Conservation (phyloP, 2,113 vertebrate genomes). For the Halcyon senegalensis region DNA sequence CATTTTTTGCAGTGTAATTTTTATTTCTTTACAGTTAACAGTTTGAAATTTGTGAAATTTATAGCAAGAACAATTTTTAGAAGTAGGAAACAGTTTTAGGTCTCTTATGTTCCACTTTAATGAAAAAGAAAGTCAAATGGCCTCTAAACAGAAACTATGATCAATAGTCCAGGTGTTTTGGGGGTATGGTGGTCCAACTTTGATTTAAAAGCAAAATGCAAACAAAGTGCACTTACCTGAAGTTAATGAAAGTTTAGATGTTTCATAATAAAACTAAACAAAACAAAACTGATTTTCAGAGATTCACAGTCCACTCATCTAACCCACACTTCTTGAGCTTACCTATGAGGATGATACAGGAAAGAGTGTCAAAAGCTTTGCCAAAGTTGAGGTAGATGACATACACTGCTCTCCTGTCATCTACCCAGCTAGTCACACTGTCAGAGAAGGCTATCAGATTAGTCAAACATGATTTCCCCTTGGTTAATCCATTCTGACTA, state of each 20-base stretch:
- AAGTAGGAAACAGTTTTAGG: background rate
- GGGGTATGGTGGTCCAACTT: accelerated
- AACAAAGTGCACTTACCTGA: background rate
- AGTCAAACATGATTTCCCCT: too few relatives aligned
- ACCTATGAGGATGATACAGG: too few relatives aligned
- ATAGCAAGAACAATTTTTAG: background rate
- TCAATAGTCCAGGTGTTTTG: background rate
- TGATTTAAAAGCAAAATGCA: background rate
- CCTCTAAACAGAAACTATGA: background rate
- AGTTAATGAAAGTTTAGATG: background rate
- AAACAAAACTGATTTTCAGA: background rate
- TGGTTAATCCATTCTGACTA: too few relatives aligned
- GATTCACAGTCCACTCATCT: too few relatives aligned
- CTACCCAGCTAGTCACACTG: too few relatives aligned
- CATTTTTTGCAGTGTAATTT: background rate
- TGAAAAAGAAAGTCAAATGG: background rate
- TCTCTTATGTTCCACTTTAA: background rate
- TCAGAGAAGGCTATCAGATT: too few relatives aligned
- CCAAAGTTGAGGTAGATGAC: too few relatives aligned
- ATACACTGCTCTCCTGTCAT: too few relatives aligned
- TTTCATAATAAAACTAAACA: background rate
- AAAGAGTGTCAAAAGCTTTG: too few relatives aligned
- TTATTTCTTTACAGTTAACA: background rate
- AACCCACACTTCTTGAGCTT: too few relatives aligned
- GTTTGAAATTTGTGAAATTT: background rate